These are phyloP conservation scores for Grus americana DNA, from an alignment of 2,113 vertebrate species.

Conservation along the genomic window DNA sequence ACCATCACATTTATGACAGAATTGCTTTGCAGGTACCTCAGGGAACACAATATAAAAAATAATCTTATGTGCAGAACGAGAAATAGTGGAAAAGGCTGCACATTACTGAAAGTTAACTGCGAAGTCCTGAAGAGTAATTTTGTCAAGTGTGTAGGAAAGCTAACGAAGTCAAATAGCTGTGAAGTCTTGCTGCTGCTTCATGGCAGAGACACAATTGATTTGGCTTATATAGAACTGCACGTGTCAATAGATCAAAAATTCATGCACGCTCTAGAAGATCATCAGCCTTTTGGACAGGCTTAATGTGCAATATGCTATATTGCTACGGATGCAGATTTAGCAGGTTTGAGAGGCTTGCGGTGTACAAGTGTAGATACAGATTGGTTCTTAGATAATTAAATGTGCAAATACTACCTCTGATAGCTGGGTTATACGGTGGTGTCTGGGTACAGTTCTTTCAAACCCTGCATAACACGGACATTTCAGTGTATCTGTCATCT, in stretches of 20 bases:
- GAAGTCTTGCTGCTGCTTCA: not conserved
- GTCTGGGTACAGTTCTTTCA: not conserved
- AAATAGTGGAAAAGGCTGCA: not conserved
- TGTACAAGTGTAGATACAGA: not conserved
- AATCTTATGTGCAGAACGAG: fast-evolving
- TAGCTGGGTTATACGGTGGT: not conserved
- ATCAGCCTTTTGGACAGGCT: not conserved
- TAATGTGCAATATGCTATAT: not conserved
- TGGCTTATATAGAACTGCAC: not conserved
- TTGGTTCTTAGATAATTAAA: not conserved
- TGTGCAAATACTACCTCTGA: not conserved
- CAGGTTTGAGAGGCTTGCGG: not conserved
- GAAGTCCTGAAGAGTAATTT: not conserved
- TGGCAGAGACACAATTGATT: not conserved
- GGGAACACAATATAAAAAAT: not conserved
- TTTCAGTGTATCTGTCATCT: not conserved
- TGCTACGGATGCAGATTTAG: not conserved
- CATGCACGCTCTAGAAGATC: not conserved
- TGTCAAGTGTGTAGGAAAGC: not conserved
- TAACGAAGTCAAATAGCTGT: not conserved
- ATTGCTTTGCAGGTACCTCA: not conserved
- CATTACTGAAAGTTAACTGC: not conserved
- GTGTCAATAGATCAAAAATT: not conserved
- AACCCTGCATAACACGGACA: not conserved
- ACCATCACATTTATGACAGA: not conserved